Conservation (phyloP, 2,888 invertebrate species). For the Habroteleia sp. region DNA sequence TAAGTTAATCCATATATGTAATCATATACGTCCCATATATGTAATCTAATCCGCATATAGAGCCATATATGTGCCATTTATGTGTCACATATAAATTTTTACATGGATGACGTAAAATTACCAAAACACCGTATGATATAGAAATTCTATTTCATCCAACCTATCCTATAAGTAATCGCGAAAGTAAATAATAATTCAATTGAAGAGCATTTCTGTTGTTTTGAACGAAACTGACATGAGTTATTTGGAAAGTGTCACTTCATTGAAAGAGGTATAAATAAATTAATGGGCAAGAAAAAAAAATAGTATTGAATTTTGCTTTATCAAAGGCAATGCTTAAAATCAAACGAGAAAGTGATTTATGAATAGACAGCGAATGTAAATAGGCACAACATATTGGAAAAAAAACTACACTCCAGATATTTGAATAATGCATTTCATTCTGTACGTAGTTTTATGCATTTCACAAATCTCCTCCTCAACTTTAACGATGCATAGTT, state of each 20-base stretch:
- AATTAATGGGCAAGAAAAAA: background rate
- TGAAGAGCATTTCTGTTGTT: no score
- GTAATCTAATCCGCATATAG: no score
- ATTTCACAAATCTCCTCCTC: constrained; percentile 45
- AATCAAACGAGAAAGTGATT: constrained; percentile 3
- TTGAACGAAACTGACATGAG: no score
- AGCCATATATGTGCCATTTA: no score
- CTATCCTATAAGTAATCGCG: no score
- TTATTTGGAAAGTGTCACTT: background rate
- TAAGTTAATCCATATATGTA: no score
- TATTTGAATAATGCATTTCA: constrained; percentile 46
- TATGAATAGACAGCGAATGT: constrained; percentile 29
- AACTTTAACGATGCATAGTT: constrained; percentile 38
- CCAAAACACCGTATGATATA: no score
- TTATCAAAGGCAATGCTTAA: constrained; percentile 1
- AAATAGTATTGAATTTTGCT: constrained; percentile 5
- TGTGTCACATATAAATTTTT: no score
- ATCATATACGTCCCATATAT: no score
- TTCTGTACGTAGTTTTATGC: constrained; percentile 49
- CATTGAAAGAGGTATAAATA: background rate
- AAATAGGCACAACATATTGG: constrained; percentile 20
- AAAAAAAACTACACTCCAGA: constrained; percentile 27
- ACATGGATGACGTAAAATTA: no score
- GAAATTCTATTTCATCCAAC: no score
- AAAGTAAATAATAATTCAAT: no score